Evolutionary conservation across 2,113 vertebrate genomes (phyloP).

Genomic region (Eupsittula cactorum): DNA sequence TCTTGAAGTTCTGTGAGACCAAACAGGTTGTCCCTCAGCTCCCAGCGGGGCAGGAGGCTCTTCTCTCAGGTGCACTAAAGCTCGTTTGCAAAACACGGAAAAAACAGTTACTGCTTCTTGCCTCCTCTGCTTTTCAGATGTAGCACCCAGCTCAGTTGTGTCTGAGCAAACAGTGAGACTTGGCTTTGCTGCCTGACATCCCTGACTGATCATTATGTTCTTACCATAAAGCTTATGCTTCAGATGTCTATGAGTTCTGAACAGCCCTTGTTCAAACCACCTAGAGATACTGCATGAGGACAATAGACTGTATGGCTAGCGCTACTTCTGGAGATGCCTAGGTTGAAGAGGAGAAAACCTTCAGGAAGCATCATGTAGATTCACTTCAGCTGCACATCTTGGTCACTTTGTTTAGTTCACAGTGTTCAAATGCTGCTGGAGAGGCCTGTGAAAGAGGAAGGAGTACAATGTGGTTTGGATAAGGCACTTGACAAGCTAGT

Average conservation of each 20-base stretch:
- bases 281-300: background rate
- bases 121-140: too few relatives aligned
- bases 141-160: background rate
- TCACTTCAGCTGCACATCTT: background rate
- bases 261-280: background rate
- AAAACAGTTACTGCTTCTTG: background rate
- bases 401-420: background rate
- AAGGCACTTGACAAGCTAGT: background rate
- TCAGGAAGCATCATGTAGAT: background rate
- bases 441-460: background rate
- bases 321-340: background rate
- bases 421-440: background rate
- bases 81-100: background rate
- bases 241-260: background rate
- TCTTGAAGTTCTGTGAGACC: background rate
- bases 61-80: background rate
- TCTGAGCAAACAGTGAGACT: background rate
- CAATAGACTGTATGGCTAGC: rapidly evolving
- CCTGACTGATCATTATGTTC: background rate
- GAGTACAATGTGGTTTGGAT: background rate
- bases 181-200: background rate
- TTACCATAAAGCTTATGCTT: background rate
- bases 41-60: rapidly evolving
- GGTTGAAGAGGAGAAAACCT: background rate
- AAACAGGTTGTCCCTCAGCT: background rate